A percentile compares a stretch with the other conserved stretches of the same genome.
Evolutionary conservation across 1,140 invertebrate species (phyloP).

Genomic region (Drosophila lacertosa): DNA sequence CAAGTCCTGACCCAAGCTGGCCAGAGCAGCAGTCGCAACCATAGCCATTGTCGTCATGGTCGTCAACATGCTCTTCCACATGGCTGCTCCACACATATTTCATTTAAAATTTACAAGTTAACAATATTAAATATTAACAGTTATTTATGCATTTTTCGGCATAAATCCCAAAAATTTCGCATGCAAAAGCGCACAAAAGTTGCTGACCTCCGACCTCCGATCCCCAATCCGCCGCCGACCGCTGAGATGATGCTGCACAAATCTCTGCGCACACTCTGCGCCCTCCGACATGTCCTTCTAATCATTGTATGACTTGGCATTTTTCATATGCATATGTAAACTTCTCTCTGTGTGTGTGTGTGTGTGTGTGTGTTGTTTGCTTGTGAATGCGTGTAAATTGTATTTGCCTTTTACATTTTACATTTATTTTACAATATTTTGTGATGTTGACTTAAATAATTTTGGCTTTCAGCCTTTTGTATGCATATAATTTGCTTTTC

Average conservation of each 20-base stretch:
- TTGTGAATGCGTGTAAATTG: constrained; percentile 37
- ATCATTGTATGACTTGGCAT: constrained; percentile 51
- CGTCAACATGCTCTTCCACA: constrained; percentile 40
- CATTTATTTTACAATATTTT: constrained; percentile 74
- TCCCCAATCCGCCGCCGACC: too few species aligned
- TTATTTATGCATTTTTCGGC: constrained; percentile 82
- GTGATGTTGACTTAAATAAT: constrained; percentile 76
- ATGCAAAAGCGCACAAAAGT: constrained; percentile 72
- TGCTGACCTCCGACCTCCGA: constrained; percentile 16
- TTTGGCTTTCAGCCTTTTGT: constrained; percentile 63
- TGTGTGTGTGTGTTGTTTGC: constrained; percentile 11
- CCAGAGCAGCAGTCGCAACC: not conserved
- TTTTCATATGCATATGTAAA: constrained; percentile 58
- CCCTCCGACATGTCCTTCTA: constrained; percentile 8
- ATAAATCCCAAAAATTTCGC: constrained; percentile 79
- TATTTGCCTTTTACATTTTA: constrained; percentile 73
- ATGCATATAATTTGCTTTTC: constrained; percentile 63
- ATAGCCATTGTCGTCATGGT: constrained; percentile 36
- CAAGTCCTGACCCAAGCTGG: constrained; percentile 23
- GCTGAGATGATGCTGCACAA: constrained; percentile 43
- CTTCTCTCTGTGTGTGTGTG: not conserved
- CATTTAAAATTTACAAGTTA: constrained; percentile 83
- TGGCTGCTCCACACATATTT: constrained; percentile 65
- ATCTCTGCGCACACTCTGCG: constrained; percentile 6
- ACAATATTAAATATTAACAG: constrained; percentile 83